Conservation (phyloP, 2,113 vertebrate species). For the Setophaga kirtlandii region DNA sequence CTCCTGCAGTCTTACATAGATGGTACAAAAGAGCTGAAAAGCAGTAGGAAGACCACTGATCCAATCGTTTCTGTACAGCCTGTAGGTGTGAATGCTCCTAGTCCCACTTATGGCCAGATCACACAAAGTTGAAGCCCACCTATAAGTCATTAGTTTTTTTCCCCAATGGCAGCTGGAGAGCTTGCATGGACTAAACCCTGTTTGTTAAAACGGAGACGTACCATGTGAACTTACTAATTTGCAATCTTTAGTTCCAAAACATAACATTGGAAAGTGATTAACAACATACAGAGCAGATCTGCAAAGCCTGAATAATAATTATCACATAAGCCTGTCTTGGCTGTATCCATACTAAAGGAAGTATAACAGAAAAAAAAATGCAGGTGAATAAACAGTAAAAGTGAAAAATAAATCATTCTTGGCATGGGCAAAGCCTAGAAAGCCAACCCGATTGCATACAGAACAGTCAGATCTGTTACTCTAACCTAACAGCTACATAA, state of each 20-base stretch:
- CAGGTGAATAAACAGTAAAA: background rate
- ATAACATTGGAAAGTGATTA: slow-evolving; percentile 4
- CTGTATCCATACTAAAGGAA: background rate
- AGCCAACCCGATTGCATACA: background rate
- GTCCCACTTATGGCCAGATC: background rate
- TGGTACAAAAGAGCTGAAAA: background rate
- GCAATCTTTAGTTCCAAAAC: background rate
- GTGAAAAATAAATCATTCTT: background rate
- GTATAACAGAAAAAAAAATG: background rate
- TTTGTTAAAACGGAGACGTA: background rate
- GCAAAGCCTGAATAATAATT: slow-evolving; percentile 10
- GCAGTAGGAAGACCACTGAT: background rate
- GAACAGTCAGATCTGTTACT: background rate
- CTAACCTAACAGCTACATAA: background rate
- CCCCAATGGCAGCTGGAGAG: background rate
- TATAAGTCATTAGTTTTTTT: background rate
- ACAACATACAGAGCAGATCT: background rate
- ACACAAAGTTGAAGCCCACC: background rate
- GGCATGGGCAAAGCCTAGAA: background rate
- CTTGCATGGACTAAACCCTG: background rate
- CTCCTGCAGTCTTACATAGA: background rate
- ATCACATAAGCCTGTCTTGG: background rate
- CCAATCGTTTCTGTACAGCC: background rate
- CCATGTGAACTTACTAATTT: background rate
- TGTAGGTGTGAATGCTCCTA: background rate